Conservation (phyloP, 1,140 invertebrate genomes). For the Temnothorax longispinosus region DNA sequence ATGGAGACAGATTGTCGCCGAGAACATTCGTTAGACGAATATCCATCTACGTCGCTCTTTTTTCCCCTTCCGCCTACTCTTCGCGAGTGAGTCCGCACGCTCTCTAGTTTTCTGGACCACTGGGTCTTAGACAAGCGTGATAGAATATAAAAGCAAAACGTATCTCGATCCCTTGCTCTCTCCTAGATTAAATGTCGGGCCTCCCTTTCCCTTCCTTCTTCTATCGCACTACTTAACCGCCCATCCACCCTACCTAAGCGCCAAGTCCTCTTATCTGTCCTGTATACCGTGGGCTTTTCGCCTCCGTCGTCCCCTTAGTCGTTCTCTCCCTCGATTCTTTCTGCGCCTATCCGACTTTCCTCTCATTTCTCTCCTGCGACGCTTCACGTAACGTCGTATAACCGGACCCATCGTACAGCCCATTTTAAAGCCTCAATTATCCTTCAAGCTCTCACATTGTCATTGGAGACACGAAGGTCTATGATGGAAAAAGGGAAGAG, state of each 20-base stretch:
- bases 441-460: conserved; percentile 45
- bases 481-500: background rate
- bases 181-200: conserved; percentile 80
- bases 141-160: conserved; percentile 80
- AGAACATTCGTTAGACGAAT: conserved; percentile 42
- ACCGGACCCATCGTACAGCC: conserved; percentile 28
- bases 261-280: conserved; percentile 60
- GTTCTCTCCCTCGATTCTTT: background rate
- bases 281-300: conserved; percentile 62
- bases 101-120: conserved; percentile 65
- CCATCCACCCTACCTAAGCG: conserved; percentile 13
- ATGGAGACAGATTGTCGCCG: conserved; percentile 45
- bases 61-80: background rate
- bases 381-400: conserved; percentile 43
- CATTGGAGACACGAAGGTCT: background rate
- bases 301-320: conserved; percentile 21
- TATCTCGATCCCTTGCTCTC: conserved; percentile 76
- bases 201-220: background rate
- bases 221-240: conserved; percentile 56
- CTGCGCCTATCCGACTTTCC: background rate
- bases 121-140: conserved; percentile 72
- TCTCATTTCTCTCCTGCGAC: background rate
- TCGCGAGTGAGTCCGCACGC: conserved; percentile 16
- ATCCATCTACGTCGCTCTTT: background rate
- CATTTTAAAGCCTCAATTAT: conserved; percentile 76